Base-by-base conservation (phyloP, 2,113 vertebrate species). In the Pelodiscus sinensis region DNA sequence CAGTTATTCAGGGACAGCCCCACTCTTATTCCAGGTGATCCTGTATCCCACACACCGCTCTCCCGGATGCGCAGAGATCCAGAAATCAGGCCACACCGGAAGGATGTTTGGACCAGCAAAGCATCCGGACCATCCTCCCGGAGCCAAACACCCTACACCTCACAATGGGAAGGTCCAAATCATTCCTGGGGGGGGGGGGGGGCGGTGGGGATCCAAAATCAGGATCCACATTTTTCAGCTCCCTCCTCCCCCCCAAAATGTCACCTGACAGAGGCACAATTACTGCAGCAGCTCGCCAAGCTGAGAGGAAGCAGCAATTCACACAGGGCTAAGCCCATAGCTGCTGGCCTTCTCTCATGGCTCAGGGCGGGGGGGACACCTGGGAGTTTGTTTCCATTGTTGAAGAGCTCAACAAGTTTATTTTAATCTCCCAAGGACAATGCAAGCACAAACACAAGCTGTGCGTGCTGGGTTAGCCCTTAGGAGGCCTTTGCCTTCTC, bases 311-410 rank as follows among this genome's bases (percentile, higher is more conserved):
- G 10, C 27, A 44, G 9, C 52, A 29, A 88, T 29, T n/a, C 81
- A 35, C 18, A 21, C n/a, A 21, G 31, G n/a, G 4, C 31, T n/a
- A 71, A 27, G 15, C 60, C 79, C 85, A 19, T 62, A 60, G 80
- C 13, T 79, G 77, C 8, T 15, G 3, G 8, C 3, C 22, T 11
- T 3, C 2, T 3, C 0, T 2, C 6, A 18, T 1, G 1, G 52
- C 27, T 81, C 27, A 1, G 31, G 73, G 55, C 7, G 3, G 10
- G 14, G 6, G 44, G 44, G 60, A 73, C 35, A 65, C 10, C 51
- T 8, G 0, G 2, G 6, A 54, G 84, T 15, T 65, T n/a, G 6
- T 3, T 68, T 10, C 38, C 2, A 0, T 10, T 14, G 16, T 50
- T 18, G 0, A 77, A 82, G 2, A 0, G 2, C 79, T 81, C 84